These are phyloP conservation scores for Orestias chungarensis DNA, from an alignment of 2,797 vertebrate genomes.

Conservation along the genomic window DNA sequence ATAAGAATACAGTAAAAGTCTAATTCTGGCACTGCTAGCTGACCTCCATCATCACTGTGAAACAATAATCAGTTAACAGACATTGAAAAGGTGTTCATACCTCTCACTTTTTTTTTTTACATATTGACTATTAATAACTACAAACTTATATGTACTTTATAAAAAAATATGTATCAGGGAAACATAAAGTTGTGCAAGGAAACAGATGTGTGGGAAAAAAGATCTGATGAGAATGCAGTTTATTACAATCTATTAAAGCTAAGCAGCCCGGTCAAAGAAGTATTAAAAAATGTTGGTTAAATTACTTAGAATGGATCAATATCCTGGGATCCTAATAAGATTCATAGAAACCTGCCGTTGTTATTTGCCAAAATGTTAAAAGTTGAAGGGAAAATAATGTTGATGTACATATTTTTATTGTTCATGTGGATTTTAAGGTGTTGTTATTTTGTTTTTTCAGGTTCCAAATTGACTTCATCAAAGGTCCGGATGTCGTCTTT, in stretches of 20 bases:
- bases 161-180: too few relatives aligned
- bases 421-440: background rate
- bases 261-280: too few relatives aligned
- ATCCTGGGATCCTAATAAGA: background rate
- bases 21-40: background rate
- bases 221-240: too few relatives aligned
- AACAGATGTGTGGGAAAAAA: background rate
- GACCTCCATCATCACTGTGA: background rate
- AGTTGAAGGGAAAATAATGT: too few relatives aligned
- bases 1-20: background rate
- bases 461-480: slow-evolving; percentile 86
- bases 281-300: too few relatives aligned
- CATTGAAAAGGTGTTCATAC: background rate
- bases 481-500: slow-evolving; percentile 83
- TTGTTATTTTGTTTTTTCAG: slow-evolving; percentile 61
- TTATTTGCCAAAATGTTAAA: background rate
- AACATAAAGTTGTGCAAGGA: background rate
- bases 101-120: background rate
- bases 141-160: background rate
- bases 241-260: too few relatives aligned
- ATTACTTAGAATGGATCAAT: too few relatives aligned
- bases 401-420: too few relatives aligned
- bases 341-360: background rate
- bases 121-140: background rate
- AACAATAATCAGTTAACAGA: background rate